Evolutionary conservation across 2,113 vertebrate genomes (phyloP).

Genomic region (Gulo gulo): DNA sequence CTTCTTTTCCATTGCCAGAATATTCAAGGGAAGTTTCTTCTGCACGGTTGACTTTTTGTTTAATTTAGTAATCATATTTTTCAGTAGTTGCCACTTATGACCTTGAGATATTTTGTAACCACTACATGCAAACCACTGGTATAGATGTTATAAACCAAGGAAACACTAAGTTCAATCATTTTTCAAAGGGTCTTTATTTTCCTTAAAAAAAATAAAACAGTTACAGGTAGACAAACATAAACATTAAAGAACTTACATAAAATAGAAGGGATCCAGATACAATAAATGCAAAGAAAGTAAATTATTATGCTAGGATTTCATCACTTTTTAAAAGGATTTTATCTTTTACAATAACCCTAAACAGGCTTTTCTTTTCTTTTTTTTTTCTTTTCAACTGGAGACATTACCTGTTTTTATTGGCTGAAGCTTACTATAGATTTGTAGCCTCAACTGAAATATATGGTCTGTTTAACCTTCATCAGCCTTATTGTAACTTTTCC

Average conservation of each 20-base stretch:
- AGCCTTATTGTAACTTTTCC: slow-evolving; percentile 60
- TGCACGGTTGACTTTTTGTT: neutral
- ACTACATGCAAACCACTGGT: neutral
- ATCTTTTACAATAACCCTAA: neutral
- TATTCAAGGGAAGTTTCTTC: neutral
- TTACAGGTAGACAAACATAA: neutral
- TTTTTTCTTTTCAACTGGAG: neutral
- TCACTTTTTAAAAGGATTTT: neutral
- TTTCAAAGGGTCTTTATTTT: neutral
- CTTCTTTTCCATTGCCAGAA: neutral
- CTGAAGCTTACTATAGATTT: slow-evolving; percentile 40
- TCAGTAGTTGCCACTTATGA: neutral
- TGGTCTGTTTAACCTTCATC: slow-evolving; percentile 60
- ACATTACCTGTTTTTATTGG: slow-evolving; percentile 17
- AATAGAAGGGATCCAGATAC: neutral
- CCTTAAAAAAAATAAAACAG: neutral
- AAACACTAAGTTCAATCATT: neutral
- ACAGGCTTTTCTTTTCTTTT: neutral
- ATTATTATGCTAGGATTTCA: neutral
- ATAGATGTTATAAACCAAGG: neutral
- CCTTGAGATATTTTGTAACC: neutral
- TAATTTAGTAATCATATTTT: neutral
- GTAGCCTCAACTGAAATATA: slow-evolving; percentile 52
- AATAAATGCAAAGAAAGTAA: neutral
- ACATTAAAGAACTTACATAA: neutral